These are phyloP conservation scores for Microdon myrmicae DNA, from an alignment of 2,888 invertebrate genomes.

Conservation along the genomic window DNA sequence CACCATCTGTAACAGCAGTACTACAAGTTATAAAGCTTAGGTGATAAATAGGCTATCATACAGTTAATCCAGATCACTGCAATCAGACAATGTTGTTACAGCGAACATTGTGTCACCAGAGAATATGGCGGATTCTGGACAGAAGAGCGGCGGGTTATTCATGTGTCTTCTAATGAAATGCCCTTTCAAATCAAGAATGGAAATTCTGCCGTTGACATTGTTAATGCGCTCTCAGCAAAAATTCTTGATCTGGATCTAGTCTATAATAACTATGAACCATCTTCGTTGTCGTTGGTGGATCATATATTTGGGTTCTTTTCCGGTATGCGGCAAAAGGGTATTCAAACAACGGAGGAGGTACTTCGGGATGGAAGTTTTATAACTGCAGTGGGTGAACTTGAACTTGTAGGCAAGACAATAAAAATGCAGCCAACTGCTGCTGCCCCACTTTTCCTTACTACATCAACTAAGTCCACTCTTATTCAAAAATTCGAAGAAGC, in stretches of 20 bases:
- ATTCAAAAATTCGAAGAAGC: conserved; percentile 78
- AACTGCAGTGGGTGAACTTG: conserved; percentile 83
- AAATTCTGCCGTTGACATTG: conserved; percentile 75
- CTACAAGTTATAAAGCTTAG: conserved; percentile 79
- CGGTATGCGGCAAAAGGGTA: conserved; percentile 83
- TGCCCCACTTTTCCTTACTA: conserved; percentile 83
- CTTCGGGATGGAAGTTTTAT: conserved; percentile 82
- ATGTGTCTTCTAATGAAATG: conserved; percentile 81
- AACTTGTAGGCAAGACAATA: conserved; percentile 73
- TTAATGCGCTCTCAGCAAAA: conserved; percentile 80
- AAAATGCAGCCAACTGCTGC: conserved; percentile 79
- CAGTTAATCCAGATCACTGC: too few relatives aligned
- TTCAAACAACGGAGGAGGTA: conserved; percentile 90
- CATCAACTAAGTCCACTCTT: conserved; percentile 79
- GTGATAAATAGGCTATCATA: conserved; percentile 49
- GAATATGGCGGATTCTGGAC: conserved; percentile 89
- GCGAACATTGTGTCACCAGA: conserved; percentile 85
- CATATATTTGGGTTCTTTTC: conserved; percentile 87
- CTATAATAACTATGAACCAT: conserved; percentile 82
- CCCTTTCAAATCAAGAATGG: conserved; percentile 80
- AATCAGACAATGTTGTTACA: too few relatives aligned
- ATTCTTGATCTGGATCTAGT: conserved; percentile 81
- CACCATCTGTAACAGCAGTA: conserved; percentile 79
- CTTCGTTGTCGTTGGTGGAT: conserved; percentile 79
- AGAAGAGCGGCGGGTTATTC: conserved; percentile 81